Evolutionary conservation across 1,140 invertebrate genomes (phyloP).

Genomic region (Ephestia elutella): DNA sequence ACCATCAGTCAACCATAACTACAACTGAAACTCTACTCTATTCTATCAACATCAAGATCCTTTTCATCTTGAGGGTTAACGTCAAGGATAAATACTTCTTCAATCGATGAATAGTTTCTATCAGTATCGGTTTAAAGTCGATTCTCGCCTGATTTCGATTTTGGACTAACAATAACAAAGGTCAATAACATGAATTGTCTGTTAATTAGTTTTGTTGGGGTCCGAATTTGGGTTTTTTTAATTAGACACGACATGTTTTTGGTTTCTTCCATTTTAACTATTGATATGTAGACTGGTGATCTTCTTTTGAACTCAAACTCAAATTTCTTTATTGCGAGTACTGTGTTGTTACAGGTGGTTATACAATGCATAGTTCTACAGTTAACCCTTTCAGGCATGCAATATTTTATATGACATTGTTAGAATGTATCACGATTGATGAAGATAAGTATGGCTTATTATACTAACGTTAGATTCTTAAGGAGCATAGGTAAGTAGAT

Average conservation of each 20-base stretch:
- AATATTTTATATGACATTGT: too few relatives aligned
- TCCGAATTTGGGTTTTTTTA: constrained; percentile 39
- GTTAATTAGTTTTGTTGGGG: constrained; percentile 19
- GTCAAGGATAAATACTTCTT: constrained; percentile 28
- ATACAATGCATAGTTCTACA: too few relatives aligned
- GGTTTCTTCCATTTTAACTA: constrained; percentile 30
- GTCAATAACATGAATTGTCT: constrained; percentile 50
- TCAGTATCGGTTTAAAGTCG: constrained; percentile 29
- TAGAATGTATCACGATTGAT: too few relatives aligned
- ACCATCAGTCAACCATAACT: constrained; percentile 45
- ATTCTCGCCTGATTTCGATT: constrained; percentile 29
- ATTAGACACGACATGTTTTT: not conserved
- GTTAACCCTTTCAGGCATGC: too few relatives aligned
- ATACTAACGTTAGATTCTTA: too few relatives aligned
- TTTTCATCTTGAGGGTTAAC: not conserved
- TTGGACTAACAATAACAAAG: constrained; percentile 50
- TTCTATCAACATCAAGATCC: not conserved
- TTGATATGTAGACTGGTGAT: constrained; percentile 28
- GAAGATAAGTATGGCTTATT: too few relatives aligned
- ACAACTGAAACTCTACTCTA: constrained; percentile 24
- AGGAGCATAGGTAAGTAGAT: too few relatives aligned
- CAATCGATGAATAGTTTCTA: constrained; percentile 43
- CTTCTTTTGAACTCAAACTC: too few relatives aligned
- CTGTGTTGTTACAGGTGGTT: too few relatives aligned
- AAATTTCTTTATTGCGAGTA: too few relatives aligned